Conservation (phyloP, 2,888 invertebrate species). For the Oscheius myriophilus region DNA sequence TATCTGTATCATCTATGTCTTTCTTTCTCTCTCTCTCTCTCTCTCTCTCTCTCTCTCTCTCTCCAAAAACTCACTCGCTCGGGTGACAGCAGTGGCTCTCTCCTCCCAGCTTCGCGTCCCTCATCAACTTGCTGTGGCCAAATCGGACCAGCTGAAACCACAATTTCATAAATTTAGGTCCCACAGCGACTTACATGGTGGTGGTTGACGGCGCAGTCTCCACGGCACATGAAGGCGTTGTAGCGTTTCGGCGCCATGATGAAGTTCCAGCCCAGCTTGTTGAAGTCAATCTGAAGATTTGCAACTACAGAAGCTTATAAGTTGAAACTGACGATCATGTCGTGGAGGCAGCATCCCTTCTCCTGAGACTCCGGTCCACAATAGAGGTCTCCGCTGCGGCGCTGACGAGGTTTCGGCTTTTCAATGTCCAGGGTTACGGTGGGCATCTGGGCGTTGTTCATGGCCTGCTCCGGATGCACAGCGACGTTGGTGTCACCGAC, state of each 20-base stretch:
- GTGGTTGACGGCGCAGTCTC: constrained; percentile 86
- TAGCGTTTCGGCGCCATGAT: constrained; percentile 94
- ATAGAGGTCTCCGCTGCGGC: constrained; percentile 49
- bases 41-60: constrained; percentile 23
- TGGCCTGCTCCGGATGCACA: constrained; percentile 45
- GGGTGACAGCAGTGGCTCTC: constrained; percentile 88
- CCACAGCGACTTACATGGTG: constrained; percentile 84
- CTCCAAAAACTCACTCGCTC: constrained; percentile 76
- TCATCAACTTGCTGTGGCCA: constrained; percentile 76
- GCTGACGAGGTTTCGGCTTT: constrained; percentile 29
- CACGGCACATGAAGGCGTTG: constrained; percentile 93
- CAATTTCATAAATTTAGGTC: constrained; percentile 67
- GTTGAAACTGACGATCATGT: constrained; percentile 71
- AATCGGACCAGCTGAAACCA: constrained; percentile 8
- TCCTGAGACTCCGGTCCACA: constrained; percentile 51
- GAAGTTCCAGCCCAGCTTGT: constrained; percentile 96
- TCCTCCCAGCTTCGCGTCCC: constrained; percentile 7
- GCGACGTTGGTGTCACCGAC: constrained; percentile 20
- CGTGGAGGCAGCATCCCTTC: constrained; percentile 86
- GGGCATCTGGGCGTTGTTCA: constrained; percentile 28
- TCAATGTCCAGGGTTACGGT: constrained; percentile 58
- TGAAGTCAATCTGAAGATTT: constrained; percentile 87
- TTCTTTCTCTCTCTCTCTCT: constrained; percentile 7
- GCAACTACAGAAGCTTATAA: not conserved
- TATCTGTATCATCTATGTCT: constrained; percentile 69